Percentiles rank a stretch among this genome's conserved stretches.
phyloP scores from a whole-genome alignment of 2,113 vertebrate species.

The Anseranas semipalmata region DNA sequence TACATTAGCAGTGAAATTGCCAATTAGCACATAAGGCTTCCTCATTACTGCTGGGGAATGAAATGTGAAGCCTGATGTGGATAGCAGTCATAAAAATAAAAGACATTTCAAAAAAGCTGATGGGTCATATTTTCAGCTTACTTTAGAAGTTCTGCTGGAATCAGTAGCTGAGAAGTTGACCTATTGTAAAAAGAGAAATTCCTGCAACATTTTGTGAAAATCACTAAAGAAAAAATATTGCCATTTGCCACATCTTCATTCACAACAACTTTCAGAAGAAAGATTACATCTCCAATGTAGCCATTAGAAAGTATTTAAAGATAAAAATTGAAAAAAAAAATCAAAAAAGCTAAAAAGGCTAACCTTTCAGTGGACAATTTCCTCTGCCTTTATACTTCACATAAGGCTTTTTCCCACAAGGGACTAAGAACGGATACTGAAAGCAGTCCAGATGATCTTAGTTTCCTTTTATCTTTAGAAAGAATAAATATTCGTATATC shows the following conservation, averaged over 20 bases:
- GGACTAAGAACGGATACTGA: neutral
- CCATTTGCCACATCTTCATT: neutral
- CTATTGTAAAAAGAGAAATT: neutral
- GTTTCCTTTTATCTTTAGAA: neutral
- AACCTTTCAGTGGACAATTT: neutral
- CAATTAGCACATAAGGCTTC: conserved; percentile 59
- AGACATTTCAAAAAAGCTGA: neutral
- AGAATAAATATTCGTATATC: neutral
- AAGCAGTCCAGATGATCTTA: neutral
- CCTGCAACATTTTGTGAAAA: neutral
- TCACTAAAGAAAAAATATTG: neutral
- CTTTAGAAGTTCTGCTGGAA: neutral
- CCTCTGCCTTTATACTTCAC: neutral
- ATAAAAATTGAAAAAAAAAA: neutral
- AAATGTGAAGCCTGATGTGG: neutral
- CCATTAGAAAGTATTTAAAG: neutral
- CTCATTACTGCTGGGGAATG: conserved; percentile 47
- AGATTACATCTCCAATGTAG: neutral
- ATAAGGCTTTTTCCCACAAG: neutral
- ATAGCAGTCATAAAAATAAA: conserved; percentile 1
- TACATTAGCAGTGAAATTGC: conserved; percentile 69
- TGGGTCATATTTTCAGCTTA: neutral
- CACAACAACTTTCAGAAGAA: neutral
- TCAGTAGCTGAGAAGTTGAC: neutral
- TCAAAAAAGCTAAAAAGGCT: neutral